Evolutionary conservation across 2,888 invertebrate species (phyloP).

Genomic region (Athetis lepigone): DNA sequence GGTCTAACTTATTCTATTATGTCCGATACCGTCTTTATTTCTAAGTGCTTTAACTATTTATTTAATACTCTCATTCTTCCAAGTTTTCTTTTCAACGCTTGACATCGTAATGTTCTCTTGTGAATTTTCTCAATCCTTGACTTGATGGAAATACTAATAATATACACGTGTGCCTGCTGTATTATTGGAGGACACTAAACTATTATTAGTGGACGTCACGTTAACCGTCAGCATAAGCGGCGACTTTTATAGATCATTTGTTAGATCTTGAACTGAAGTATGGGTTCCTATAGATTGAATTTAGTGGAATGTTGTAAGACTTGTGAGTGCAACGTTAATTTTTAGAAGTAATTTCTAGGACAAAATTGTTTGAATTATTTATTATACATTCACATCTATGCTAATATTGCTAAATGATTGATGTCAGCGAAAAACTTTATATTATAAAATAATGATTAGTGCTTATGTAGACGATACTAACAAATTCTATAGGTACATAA

Average conservation of each 20-base stretch:
- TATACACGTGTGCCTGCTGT: slow-evolving; percentile 35
- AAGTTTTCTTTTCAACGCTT: slow-evolving; percentile 66
- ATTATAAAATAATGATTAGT: slow-evolving; percentile 60
- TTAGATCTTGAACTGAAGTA: slow-evolving; percentile 86
- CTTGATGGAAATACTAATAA: slow-evolving; percentile 35
- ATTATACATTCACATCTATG: slow-evolving; percentile 60
- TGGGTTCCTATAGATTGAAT: slow-evolving; percentile 88
- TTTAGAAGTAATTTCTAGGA: slow-evolving; percentile 67
- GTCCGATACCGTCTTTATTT: slow-evolving; percentile 73
- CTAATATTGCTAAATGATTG: slow-evolving; percentile 49
- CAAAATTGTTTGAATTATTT: slow-evolving; percentile 66
- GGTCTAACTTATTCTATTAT: slow-evolving; percentile 78
- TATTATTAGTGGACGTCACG: slow-evolving; percentile 27
- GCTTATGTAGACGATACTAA: slow-evolving; percentile 70
- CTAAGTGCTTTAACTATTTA: slow-evolving; percentile 78
- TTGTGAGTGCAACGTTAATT: slow-evolving; percentile 67
- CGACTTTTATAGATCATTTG: slow-evolving; percentile 66
- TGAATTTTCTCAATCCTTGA: slow-evolving; percentile 42
- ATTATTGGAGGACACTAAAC: slow-evolving; percentile 39
- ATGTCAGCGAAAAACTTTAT: slow-evolving; percentile 59
- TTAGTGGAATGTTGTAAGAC: slow-evolving; percentile 75
- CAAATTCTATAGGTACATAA: slow-evolving; percentile 69
- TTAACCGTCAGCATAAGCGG: slow-evolving; percentile 33
- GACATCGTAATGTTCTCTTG: slow-evolving; percentile 57
- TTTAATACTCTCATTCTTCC: slow-evolving; percentile 67